Conservation (phyloP, 2,797 vertebrate species). For the Melanogrammus aeglefinus region DNA sequence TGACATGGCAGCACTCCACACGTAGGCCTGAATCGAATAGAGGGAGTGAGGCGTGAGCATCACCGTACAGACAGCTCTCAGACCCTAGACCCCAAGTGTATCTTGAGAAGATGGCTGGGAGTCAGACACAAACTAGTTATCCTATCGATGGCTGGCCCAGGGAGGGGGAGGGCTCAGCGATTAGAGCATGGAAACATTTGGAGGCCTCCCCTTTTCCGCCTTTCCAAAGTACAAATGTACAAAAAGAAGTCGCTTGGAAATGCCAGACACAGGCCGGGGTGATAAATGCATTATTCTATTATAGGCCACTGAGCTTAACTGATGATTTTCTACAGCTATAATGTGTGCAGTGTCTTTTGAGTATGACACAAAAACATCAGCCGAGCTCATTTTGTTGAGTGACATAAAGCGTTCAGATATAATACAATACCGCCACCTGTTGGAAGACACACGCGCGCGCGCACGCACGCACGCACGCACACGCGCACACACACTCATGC, state of each 20-base stretch:
- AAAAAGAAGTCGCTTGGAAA: background rate
- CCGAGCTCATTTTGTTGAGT: background rate
- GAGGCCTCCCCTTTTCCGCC: background rate
- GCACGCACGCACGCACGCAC: background rate
- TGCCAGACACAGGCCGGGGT: background rate
- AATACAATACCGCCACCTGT: background rate
- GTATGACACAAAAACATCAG: too few relatives aligned
- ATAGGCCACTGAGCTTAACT: background rate
- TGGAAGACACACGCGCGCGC: background rate
- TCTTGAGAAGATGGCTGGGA: background rate
- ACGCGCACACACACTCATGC: background rate
- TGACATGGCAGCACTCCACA: slow-evolving; percentile 16
- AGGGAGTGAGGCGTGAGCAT: slow-evolving; percentile 10
- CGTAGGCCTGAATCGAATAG: slow-evolving; percentile 19
- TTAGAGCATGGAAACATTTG: slow-evolving; percentile 20
- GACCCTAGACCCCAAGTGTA: background rate
- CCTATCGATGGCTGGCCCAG: background rate
- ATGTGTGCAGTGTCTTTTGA: background rate
- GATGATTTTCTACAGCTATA: background rate
- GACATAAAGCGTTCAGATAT: background rate
- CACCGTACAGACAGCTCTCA: background rate
- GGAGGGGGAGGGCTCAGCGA: background rate
- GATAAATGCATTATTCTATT: background rate
- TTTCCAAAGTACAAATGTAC: too few relatives aligned
- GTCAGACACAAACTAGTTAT: background rate